Conservation (phyloP, 2,888 invertebrate species). For the Phyllotreta cruciferae region DNA sequence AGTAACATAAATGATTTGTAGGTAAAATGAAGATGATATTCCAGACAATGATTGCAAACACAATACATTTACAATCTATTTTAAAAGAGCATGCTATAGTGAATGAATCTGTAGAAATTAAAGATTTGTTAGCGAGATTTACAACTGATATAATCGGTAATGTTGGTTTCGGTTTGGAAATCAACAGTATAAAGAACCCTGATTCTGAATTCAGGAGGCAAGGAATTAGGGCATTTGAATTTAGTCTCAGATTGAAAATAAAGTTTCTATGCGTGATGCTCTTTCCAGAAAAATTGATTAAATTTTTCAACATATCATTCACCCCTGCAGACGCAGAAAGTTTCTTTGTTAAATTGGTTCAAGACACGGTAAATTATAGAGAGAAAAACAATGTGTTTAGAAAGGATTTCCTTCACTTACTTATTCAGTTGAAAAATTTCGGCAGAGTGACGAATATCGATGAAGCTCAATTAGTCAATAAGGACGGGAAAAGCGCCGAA, state of each 20-base stretch:
- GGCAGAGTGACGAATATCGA: slow-evolving; percentile 51
- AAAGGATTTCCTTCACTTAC: slow-evolving; percentile 63
- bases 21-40: slow-evolving; percentile 61
- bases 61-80: slow-evolving; percentile 38
- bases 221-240: slow-evolving; percentile 38
- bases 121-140: slow-evolving; percentile 63
- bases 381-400: slow-evolving; percentile 3
- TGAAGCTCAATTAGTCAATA: slow-evolving; percentile 46
- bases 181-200: slow-evolving; percentile 63
- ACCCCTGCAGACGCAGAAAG: slow-evolving; percentile 45
- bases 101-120: slow-evolving; percentile 40
- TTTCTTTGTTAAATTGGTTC: slow-evolving; percentile 60
- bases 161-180: slow-evolving; percentile 66
- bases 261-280: neutral
- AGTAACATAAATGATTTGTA: slow-evolving; percentile 2
- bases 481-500: neutral
- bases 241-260: neutral
- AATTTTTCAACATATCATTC: slow-evolving; percentile 34
- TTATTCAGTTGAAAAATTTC: slow-evolving; percentile 59
- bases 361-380: slow-evolving; percentile 1
- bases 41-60: slow-evolving; percentile 64
- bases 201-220: slow-evolving; percentile 60
- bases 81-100: slow-evolving; percentile 31
- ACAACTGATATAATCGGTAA: slow-evolving; percentile 67
- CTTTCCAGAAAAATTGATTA: neutral